A percentile compares a stretch with the other conserved stretches of the same genome.
Evolutionary conservation across 23 tunicate genomes (phyloP).

Genomic region (Ascidia mentula): DNA sequence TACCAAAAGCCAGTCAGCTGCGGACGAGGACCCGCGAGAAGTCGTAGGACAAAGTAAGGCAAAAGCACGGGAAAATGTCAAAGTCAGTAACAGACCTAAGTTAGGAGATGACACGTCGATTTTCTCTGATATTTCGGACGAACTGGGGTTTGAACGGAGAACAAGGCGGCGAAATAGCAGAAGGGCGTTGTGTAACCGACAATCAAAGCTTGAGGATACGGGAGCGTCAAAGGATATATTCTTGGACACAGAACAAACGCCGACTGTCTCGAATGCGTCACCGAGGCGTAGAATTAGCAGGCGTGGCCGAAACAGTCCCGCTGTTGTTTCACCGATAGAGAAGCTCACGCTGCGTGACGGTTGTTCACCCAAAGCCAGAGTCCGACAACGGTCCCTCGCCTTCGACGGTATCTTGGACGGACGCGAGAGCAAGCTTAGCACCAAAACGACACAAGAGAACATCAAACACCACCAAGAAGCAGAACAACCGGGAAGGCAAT

Average conservation of each 20-base stretch:
- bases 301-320: slow-evolving; percentile 1
- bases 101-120: not conserved
- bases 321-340: not conserved
- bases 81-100: not conserved
- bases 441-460: not conserved
- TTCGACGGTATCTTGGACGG: not conserved
- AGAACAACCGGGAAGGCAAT: not conserved
- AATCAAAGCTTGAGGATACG: not conserved
- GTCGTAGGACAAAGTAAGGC: not conserved
- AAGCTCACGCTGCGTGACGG: not conserved
- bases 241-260: not conserved
- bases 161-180: not conserved
- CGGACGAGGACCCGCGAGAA: not conserved
- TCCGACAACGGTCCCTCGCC: not conserved
- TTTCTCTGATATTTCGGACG: slow-evolving; percentile 1
- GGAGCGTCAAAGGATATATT: not conserved
- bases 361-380: not conserved
- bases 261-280: not conserved
- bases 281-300: not conserved
- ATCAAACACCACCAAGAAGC: not conserved
- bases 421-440: not conserved
- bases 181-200: not conserved
- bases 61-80: not conserved
- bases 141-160: not conserved
- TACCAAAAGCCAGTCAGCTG: not conserved